phyloP scores from a whole-genome alignment of 2,113 vertebrate species.

The Apistogramma diplotaenia region DNA sequence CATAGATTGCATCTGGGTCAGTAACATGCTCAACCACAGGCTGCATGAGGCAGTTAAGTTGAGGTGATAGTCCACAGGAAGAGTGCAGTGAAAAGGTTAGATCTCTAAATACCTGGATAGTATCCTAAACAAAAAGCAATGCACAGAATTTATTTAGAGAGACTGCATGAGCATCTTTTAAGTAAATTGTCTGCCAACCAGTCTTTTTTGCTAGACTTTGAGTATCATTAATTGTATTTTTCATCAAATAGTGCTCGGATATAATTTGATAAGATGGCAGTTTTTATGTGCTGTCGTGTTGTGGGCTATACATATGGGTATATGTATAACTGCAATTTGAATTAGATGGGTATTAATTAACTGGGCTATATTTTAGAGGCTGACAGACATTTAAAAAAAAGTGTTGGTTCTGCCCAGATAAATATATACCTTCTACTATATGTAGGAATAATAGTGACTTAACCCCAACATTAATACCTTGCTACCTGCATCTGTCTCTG shows the following conservation, averaged over 20 bases:
- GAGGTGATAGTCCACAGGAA: not conserved
- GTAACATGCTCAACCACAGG: conserved; percentile 50
- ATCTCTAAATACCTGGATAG: not conserved
- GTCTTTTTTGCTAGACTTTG: not conserved
- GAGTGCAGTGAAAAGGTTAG: not conserved
- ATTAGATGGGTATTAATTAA: too few relatives aligned
- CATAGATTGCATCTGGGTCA: not conserved
- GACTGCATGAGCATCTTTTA: not conserved
- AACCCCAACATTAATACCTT: conserved; percentile 47
- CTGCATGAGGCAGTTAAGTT: conserved; percentile 17
- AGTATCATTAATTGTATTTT: not conserved
- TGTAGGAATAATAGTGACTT: conserved; percentile 8
- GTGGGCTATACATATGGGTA: not conserved
- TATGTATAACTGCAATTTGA: too few relatives aligned
- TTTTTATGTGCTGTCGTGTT: not conserved
- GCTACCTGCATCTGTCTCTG: conserved; percentile 48
- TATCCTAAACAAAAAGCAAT: not conserved
- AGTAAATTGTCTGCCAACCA: not conserved
- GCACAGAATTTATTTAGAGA: not conserved
- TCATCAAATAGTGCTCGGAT: not conserved
- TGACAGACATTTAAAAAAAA: too few relatives aligned
- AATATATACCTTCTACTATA: not conserved
- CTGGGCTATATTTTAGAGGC: too few relatives aligned
- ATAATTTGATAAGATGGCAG: not conserved
- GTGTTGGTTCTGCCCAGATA: not conserved